Evolutionary conservation across 2,113 vertebrate species (phyloP).

Genomic region (Nanorana parkeri): DNA sequence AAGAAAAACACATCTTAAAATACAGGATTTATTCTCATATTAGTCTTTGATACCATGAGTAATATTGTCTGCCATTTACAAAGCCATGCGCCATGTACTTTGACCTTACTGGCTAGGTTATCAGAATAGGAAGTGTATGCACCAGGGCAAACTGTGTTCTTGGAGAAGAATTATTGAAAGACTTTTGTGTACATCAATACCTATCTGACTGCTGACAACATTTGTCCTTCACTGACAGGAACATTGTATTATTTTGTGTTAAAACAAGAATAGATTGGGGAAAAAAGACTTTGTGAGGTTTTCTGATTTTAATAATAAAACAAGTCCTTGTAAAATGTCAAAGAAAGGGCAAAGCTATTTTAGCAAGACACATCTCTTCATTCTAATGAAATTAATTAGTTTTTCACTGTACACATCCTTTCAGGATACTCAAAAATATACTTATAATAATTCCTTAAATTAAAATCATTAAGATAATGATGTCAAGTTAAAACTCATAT

Average conservation of each 20-base stretch:
- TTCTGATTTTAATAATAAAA: not conserved
- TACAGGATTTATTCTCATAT: no score
- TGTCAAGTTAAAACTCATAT: no score
- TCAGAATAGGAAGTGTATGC: no score
- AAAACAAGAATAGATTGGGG: not conserved
- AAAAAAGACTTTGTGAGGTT: not conserved
- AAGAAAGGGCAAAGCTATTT: not conserved
- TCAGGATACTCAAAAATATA: not conserved
- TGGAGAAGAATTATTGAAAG: constrained; percentile 8
- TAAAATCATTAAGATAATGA: no score
- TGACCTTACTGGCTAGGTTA: no score
- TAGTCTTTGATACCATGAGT: no score
- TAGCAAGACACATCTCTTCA: not conserved
- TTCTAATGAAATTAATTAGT: not conserved
- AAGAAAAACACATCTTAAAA: no score
- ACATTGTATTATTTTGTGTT: constrained; percentile 4
- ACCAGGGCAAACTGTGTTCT: not conserved
- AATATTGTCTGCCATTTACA: no score
- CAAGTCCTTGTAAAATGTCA: constrained; percentile 4
- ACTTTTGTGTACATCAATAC: constrained; percentile 2
- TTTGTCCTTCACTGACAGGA: constrained; percentile 13
- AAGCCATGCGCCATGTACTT: no score
- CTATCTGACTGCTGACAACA: not conserved
- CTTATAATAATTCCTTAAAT: no score
- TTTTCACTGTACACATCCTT: not conserved